Conservation (phyloP, 1,140 invertebrate species). For the Drosophila triauraria region DNA sequence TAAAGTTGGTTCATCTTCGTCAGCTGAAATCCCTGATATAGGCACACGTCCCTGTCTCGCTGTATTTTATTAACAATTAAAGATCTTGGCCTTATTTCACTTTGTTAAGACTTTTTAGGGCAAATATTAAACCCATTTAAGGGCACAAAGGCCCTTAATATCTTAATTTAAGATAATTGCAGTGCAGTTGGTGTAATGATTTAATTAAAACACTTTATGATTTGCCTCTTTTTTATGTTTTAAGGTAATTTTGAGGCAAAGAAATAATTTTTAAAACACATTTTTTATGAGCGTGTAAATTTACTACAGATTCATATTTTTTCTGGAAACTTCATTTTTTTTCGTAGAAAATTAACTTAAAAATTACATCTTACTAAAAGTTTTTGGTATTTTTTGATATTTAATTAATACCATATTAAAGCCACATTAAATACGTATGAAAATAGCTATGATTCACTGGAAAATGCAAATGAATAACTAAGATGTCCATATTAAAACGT, state of each 20-base stretch:
- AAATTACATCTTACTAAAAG: background rate
- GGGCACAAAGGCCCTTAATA: no score
- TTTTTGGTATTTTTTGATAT: background rate
- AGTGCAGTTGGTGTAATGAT: background rate
- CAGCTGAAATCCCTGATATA: no score
- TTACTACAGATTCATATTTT: background rate
- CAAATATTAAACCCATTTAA: background rate
- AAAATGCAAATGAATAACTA: background rate
- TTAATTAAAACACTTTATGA: constrained; percentile 6
- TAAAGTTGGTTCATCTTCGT: constrained; percentile 1
- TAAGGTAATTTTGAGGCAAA: background rate
- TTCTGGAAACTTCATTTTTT: background rate
- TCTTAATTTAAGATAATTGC: background rate
- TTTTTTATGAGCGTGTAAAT: no score
- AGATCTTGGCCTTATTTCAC: no score
- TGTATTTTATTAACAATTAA: no score
- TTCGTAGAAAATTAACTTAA: background rate
- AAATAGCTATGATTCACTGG: constrained; percentile 15
- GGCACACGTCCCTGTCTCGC: no score
- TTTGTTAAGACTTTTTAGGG: background rate
- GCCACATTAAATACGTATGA: background rate
- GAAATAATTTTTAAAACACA: background rate
- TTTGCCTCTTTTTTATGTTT: background rate
- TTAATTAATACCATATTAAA: background rate
- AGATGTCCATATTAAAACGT: background rate